phyloP scores from a whole-genome alignment of 2,888 invertebrate species.

The Frankliniella fusca region DNA sequence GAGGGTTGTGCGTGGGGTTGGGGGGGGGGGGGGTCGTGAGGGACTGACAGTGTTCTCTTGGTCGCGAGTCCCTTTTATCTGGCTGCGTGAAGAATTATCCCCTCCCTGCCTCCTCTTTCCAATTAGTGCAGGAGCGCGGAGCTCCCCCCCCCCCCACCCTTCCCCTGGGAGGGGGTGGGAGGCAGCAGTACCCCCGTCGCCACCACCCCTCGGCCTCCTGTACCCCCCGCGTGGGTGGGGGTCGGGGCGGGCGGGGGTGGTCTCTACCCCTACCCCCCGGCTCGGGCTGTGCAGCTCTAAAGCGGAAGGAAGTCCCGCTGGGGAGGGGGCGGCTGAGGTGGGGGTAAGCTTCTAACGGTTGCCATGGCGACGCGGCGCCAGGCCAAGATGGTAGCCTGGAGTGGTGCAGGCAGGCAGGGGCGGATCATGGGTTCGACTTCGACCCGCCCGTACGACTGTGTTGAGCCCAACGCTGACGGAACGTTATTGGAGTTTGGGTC shows the following conservation, averaged over 20 bases:
- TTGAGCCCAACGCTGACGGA: too few relatives aligned
- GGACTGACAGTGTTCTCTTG: too few relatives aligned
- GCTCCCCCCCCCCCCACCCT: neutral
- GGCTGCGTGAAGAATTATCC: neutral
- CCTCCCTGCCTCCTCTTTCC: neutral
- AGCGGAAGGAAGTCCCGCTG: neutral
- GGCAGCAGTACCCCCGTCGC: too few relatives aligned
- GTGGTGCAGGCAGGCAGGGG: neutral
- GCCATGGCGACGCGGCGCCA: conserved; percentile 1
- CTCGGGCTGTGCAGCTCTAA: neutral
- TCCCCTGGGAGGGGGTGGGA: neutral
- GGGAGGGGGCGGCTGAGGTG: neutral
- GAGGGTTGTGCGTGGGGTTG: too few relatives aligned
- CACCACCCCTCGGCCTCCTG: too few relatives aligned
- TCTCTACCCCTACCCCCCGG: too few relatives aligned
- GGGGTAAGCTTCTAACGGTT: conserved; percentile 7
- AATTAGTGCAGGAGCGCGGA: neutral
- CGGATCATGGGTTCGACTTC: neutral
- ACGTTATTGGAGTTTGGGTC: too few relatives aligned
- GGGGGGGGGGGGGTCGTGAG: too few relatives aligned
- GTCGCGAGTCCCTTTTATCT: neutral
- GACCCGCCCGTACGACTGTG: neutral
- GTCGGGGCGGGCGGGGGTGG: too few relatives aligned
- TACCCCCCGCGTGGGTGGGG: too few relatives aligned
- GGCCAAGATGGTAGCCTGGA: conserved; percentile 1